Evolutionary conservation across 2,797 vertebrate genomes (phyloP).

Genomic region (Chrysolophus pictus): DNA sequence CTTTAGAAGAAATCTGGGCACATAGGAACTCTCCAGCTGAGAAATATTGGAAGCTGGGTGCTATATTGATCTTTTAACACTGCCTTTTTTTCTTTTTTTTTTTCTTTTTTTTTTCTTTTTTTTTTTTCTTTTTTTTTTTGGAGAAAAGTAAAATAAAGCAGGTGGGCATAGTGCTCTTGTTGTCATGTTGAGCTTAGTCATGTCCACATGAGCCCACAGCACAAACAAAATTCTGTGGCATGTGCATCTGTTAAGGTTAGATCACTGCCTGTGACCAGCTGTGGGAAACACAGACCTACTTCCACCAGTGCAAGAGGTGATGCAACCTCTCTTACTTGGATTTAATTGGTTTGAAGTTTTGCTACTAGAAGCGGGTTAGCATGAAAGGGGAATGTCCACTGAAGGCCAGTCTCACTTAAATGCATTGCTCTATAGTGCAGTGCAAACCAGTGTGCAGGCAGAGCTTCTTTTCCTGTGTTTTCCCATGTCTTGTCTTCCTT

Average conservation of each 20-base stretch:
- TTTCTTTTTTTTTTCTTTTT: too few relatives aligned
- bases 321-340: not conserved
- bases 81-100: not conserved
- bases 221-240: not conserved
- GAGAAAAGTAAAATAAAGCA: not conserved
- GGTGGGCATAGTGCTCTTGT: not conserved
- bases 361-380: not conserved
- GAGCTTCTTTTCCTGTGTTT: not conserved
- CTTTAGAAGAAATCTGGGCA: not conserved
- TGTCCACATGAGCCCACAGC: not conserved
- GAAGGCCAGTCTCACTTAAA: not conserved
- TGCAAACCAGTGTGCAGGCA: rapidly evolving
- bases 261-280: not conserved
- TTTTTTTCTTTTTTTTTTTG: too few relatives aligned
- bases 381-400: not conserved
- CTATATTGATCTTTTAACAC: not conserved
- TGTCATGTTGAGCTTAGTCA: not conserved
- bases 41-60: not conserved
- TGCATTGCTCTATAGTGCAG: not conserved
- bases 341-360: not conserved
- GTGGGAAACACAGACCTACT: not conserved
- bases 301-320: not conserved
- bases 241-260: not conserved
- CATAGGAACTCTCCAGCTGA: not conserved
- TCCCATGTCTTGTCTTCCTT: not conserved